Percentiles rank a stretch among this genome's conserved stretches.
phyloP scores from a whole-genome alignment of 2,888 invertebrate species.

The Chymomyza amoena region DNA sequence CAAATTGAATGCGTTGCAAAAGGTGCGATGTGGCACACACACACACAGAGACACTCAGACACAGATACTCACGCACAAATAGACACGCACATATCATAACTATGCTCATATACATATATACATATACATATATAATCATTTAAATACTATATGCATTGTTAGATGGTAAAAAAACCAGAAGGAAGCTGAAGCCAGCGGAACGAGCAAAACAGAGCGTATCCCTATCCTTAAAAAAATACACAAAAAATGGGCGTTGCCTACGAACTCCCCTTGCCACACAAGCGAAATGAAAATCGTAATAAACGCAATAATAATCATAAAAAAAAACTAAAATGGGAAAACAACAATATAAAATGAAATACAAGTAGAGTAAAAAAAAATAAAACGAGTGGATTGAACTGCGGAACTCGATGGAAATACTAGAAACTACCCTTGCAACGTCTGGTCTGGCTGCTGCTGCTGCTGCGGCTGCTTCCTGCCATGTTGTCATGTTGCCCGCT shows the following conservation, averaged over 20 bases:
- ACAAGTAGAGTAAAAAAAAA: conserved; percentile 1
- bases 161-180: conserved; percentile 41
- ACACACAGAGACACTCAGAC: conserved; percentile 1
- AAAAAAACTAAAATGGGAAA: conserved; percentile 42
- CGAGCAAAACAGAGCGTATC: conserved; percentile 16
- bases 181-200: conserved; percentile 36
- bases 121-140: background rate
- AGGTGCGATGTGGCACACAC: conserved; percentile 26
- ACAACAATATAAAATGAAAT: conserved; percentile 39
- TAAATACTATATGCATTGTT: conserved; percentile 41
- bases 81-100: background rate
- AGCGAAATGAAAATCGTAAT: conserved; percentile 59
- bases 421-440: conserved; percentile 26
- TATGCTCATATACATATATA: background rate
- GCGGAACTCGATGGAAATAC: conserved; percentile 20
- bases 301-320: conserved; percentile 64
- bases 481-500: conserved; percentile 3
- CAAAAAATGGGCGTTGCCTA: conserved; percentile 47
- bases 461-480: background rate
- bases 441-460: conserved; percentile 1
- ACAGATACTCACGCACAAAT: background rate
- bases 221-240: conserved; percentile 17
- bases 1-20: conserved; percentile 26
- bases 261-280: conserved; percentile 56
- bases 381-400: background rate